Evolutionary conservation across 2,888 invertebrate genomes (phyloP).

Genomic region (Neria commutata): DNA sequence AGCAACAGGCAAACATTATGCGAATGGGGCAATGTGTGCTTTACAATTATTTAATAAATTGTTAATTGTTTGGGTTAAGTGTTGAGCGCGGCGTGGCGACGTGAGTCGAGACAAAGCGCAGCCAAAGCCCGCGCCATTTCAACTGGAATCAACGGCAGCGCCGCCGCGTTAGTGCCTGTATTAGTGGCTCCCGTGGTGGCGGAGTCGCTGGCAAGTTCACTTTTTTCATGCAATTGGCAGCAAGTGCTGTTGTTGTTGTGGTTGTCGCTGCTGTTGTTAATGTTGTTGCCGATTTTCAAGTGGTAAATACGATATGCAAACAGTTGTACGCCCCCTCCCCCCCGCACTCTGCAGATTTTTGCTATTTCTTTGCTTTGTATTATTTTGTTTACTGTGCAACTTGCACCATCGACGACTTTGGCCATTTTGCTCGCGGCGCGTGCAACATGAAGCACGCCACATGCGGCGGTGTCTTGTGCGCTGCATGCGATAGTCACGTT

Average conservation of each 20-base stretch:
- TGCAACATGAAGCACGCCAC: no score
- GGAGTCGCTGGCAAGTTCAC: background rate
- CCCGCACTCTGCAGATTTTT: background rate
- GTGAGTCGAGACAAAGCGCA: no score
- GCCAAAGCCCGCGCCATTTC: background rate
- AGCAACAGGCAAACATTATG: background rate
- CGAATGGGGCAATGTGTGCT: slow-evolving; percentile 17
- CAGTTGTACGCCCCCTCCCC: background rate
- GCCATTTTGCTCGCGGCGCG: background rate
- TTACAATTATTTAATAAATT: slow-evolving; percentile 22
- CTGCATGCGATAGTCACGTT: no score
- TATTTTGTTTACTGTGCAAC: background rate
- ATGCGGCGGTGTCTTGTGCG: background rate
- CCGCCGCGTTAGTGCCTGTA: background rate
- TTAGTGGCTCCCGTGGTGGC: background rate
- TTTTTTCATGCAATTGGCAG: background rate
- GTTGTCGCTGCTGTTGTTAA: background rate
- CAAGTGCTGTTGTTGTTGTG: background rate
- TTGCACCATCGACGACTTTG: background rate
- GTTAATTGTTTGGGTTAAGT: slow-evolving; percentile 22
- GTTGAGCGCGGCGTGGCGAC: background rate
- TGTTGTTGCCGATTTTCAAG: background rate
- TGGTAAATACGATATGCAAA: slow-evolving; percentile 2
- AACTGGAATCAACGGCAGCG: background rate
- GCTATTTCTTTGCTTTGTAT: background rate